Conservation (phyloP, 2,797 vertebrate species). For the Thamnophis elegans region DNA sequence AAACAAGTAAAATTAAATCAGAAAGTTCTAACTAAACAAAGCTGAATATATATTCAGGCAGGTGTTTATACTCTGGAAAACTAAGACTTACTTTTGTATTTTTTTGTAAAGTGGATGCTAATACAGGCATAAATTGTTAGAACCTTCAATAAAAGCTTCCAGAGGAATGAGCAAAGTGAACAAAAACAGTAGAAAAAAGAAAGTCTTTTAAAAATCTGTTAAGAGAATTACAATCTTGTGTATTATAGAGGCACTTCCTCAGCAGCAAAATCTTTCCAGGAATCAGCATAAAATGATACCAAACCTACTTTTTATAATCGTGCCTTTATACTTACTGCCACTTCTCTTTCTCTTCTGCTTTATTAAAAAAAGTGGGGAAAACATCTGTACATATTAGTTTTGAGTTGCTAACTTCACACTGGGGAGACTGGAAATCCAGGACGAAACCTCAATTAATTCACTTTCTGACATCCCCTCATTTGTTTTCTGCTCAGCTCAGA, state of each 20-base stretch:
- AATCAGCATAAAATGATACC: background rate
- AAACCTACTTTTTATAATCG: background rate
- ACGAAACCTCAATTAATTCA: slow-evolving; percentile 33
- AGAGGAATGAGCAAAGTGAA: background rate
- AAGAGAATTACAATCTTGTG: background rate
- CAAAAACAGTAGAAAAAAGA: background rate
- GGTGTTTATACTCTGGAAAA: background rate
- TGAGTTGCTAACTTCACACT: slow-evolving; percentile 24
- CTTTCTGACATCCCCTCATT: slow-evolving; percentile 20
- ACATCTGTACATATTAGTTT: slow-evolving; percentile 16
- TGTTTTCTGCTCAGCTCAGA: slow-evolving; percentile 40
- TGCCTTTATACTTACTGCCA: background rate
- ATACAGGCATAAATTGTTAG: background rate
- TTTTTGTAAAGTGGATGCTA: background rate
- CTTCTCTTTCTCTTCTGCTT: background rate
- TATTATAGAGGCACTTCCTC: background rate
- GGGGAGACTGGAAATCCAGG: background rate
- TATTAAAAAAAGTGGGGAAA: background rate
- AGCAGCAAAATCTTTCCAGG: slow-evolving; percentile 1
- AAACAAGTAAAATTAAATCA: background rate
- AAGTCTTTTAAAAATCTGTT: background rate
- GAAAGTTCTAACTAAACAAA: background rate
- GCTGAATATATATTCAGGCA: background rate
- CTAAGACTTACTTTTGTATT: background rate
- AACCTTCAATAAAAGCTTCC: background rate